Percentiles rank a stretch among this genome's conserved stretches.
Conservation (phyloP, 1,140 invertebrate genomes). For the Ganaspis sp. region DNA sequence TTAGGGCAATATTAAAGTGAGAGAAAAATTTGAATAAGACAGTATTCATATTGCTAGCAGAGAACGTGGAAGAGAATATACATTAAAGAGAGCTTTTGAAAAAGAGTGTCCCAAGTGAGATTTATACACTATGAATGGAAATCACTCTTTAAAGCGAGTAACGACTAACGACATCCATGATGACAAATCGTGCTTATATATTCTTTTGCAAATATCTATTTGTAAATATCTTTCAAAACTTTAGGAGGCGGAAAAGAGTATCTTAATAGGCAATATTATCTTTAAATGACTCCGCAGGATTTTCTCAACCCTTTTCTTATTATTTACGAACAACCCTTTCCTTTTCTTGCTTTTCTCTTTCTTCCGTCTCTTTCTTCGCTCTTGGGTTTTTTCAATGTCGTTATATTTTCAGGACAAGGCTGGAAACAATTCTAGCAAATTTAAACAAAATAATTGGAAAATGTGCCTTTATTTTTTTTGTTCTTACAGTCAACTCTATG, state of each 20-base stretch:
- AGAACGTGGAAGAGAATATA: background rate
- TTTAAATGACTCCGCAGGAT: background rate
- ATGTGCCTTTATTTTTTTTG: background rate
- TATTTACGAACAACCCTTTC: background rate
- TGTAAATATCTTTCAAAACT: background rate
- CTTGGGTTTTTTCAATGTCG: too few species aligned
- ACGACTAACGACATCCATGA: constrained; percentile 10
- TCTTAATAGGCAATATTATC: background rate
- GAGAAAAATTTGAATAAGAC: constrained; percentile 1
- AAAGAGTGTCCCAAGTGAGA: background rate
- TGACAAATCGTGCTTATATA: constrained; percentile 9
- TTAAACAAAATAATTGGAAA: too few species aligned
- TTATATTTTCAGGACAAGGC: too few species aligned
- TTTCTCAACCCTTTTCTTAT: background rate
- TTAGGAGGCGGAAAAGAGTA: background rate
- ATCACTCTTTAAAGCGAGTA: background rate
- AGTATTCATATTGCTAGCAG: background rate
- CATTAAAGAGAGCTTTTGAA: background rate
- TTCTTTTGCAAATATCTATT: constrained; percentile 3
- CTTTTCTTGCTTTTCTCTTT: background rate
- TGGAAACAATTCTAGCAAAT: background rate
- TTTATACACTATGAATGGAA: background rate
- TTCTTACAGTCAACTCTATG: too few species aligned
- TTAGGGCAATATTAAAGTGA: background rate
- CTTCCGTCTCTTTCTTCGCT: background rate